Evolutionary conservation across 1,140 invertebrate species (phyloP).

Genomic region (Gonioctena quinquepunctata): DNA sequence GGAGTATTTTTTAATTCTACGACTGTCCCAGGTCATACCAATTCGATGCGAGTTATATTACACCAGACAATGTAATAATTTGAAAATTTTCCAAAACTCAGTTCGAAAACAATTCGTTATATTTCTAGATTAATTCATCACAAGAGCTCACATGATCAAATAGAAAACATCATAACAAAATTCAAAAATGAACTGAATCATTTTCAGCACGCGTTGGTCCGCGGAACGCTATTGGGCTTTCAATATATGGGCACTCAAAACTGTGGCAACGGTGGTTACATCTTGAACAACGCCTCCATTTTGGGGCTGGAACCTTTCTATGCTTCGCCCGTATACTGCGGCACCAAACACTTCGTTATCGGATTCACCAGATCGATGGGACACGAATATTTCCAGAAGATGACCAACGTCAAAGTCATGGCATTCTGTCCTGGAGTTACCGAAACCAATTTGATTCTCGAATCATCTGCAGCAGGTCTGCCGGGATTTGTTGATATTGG

Average conservation of each 20-base stretch:
- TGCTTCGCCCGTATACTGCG: conserved; percentile 57
- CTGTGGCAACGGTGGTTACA: conserved; percentile 53
- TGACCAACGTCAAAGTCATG: conserved; percentile 55
- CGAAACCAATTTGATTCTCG: conserved; percentile 45
- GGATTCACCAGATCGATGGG: conserved; percentile 57
- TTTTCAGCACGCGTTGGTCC: conserved; percentile 52
- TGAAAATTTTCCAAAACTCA: no score
- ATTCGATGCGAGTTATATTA: no score
- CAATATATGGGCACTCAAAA: conserved; percentile 57
- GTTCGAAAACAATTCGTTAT: no score
- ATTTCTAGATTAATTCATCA: no score
- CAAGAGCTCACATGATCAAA: no score
- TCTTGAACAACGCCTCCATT: conserved; percentile 57
- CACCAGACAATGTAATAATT: no score
- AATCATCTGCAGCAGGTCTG: conserved; percentile 38
- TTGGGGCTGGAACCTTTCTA: conserved; percentile 55
- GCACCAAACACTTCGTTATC: conserved; percentile 60
- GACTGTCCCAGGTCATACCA: no score
- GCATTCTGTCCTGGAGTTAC: conserved; percentile 55
- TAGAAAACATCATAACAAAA: no score
- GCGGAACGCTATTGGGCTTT: conserved; percentile 54
- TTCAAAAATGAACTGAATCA: no score
- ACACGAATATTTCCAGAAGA: conserved; percentile 44
- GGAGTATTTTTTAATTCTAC: no score
- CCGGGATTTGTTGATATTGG: conserved; percentile 23